Evolutionary conservation across 2,888 invertebrate genomes (phyloP).

Genomic region (Diachrysia chrysitis): DNA sequence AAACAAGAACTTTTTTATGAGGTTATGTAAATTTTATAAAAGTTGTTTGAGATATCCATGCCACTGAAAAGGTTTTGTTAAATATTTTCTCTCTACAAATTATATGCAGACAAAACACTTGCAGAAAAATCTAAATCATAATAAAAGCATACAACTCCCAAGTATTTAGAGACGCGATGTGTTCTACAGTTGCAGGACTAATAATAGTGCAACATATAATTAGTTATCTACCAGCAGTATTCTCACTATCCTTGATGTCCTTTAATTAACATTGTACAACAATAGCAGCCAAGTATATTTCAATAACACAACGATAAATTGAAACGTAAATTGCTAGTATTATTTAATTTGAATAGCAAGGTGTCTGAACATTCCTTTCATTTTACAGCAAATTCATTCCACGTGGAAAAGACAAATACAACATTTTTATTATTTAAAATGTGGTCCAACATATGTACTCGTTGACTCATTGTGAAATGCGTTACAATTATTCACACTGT

Average conservation of each 20-base stretch:
- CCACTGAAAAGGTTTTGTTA: neutral
- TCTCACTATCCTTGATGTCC: conserved; percentile 38
- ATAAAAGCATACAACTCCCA: neutral
- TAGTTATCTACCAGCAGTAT: conserved; percentile 28
- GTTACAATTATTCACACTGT: conserved; percentile 31
- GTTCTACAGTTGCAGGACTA: conserved; percentile 14
- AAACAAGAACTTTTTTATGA: neutral
- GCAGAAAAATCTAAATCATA: no score
- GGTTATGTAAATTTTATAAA: conserved; percentile 2
- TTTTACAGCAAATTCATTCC: conserved; percentile 31
- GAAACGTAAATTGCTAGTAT: conserved; percentile 18
- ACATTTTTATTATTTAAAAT: conserved; percentile 49
- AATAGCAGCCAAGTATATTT: conserved; percentile 21
- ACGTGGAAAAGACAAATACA: conserved; percentile 28
- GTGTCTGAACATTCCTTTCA: conserved; percentile 27
- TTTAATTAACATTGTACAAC: conserved; percentile 43
- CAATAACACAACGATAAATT: conserved; percentile 29
- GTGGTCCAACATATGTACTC: conserved; percentile 39
- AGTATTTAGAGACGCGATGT: neutral
- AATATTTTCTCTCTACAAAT: neutral
- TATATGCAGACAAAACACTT: neutral
- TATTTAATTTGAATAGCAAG: conserved; percentile 25
- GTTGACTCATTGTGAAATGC: conserved; percentile 51
- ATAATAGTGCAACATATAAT: conserved; percentile 21
- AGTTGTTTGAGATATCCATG: neutral